Base-by-base conservation (phyloP, 1,140 invertebrate species). In the Drosophila funebris region DNA sequence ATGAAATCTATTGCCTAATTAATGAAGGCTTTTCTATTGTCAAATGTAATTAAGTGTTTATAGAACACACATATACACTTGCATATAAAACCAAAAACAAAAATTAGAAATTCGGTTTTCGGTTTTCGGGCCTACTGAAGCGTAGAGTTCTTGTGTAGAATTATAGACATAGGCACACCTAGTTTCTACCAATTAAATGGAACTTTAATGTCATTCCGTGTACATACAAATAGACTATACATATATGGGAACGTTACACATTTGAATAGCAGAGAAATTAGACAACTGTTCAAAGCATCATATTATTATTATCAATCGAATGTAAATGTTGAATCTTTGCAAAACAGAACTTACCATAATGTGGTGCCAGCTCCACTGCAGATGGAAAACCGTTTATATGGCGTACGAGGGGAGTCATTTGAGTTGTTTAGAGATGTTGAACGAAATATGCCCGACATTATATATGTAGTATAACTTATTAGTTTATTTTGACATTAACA, bases 401-500 rank as follows among this genome's bases (percentile, higher is more conserved):
- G 62, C 24, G 74, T 48, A 11, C 67, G 48, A 33, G 63, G 48
- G 4, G 71, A 44, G 37, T 78, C 72, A 44, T 78, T 79, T 48
- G 83, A 69, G 43, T 69, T 75, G 43, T 70, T 82, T 27, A 78
- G 8, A 56, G 83, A 82, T 41, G 64, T 78, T 46, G 83, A 76
- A 56, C 83, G 76, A 83, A 71, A 87, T 46, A 89, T 52, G 39
- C 76, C 76, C 57, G 83, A 72, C 78, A 83, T 83, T 72, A 9
- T 66, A 18, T 37, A 16, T 27, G 2, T 5, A 27, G 29, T 57
- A 8, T 54, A 13, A 20, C 6, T 31, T 44, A n/a, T 48, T 16
- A 20, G 16, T 46, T 50, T 74, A 62, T 58, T 63, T 50, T 69
- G 18, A n/a, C 72, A 81, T 73, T 73, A 61, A 74, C 43, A 64